These are phyloP conservation scores for Mystacornis crossleyi DNA, from an alignment of 2,113 vertebrate genomes.

Conservation along the genomic window DNA sequence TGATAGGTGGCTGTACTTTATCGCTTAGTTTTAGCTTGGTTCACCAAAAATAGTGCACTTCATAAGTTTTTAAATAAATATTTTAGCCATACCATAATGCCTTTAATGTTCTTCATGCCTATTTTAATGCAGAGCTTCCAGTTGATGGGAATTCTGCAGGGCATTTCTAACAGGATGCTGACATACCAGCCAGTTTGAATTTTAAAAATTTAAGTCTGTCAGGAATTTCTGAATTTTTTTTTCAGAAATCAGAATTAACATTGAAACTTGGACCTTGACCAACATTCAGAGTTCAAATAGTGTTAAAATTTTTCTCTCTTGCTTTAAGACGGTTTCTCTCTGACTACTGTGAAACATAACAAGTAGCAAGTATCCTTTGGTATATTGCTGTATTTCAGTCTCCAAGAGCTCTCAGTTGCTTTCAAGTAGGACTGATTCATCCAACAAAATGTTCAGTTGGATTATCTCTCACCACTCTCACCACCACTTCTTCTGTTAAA, in stretches of 20 bases:
- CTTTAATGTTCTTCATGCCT: not conserved
- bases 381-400: not conserved
- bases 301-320: not conserved
- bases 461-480: not conserved
- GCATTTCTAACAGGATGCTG: not conserved
- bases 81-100: not conserved
- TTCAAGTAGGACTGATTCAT: slow-evolving; percentile 41
- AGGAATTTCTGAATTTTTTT: not conserved
- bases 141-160: not conserved
- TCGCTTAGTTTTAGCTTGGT: not conserved
- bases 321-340: not conserved
- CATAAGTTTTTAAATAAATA: not conserved
- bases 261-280: not conserved
- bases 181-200: not conserved
- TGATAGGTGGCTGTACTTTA: not conserved
- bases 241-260: not conserved
- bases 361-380: not conserved
- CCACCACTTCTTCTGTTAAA: not conserved
- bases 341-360: not conserved
- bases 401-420: not conserved
- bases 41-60: not conserved
- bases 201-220: not conserved
- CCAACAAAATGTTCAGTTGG: not conserved
- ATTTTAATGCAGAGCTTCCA: not conserved
- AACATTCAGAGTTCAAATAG: not conserved